Evolutionary conservation across 2,113 vertebrate genomes (phyloP).

Genomic region (Dolichallabes microphthalmus): DNA sequence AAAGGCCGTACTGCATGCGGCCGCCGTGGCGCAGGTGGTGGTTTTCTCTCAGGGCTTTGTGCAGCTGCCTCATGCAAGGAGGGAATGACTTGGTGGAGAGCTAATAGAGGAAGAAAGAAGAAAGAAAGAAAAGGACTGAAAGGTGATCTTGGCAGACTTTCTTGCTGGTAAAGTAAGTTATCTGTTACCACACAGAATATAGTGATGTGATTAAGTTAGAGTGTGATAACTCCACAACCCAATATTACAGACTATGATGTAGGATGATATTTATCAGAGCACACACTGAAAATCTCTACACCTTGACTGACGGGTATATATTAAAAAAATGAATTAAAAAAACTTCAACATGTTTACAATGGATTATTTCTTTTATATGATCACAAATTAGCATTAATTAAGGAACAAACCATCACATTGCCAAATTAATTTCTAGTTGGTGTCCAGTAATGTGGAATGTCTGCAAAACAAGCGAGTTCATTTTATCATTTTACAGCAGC

Average conservation of each 20-base stretch:
- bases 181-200: neutral
- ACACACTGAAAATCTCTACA: neutral
- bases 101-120: constrained; percentile 61
- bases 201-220: neutral
- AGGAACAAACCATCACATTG: neutral
- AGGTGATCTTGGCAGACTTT: neutral
- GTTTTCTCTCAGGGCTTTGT: constrained; percentile 83
- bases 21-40: constrained; percentile 95
- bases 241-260: neutral
- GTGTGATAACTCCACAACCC: neutral
- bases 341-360: neutral
- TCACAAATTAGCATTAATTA: neutral
- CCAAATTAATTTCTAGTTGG: neutral
- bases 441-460: neutral
- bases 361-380: neutral
- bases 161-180: neutral
- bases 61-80: constrained; percentile 91
- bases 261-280: neutral
- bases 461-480: neutral
- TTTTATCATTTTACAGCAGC: neutral
- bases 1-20: constrained; percentile 95
- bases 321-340: too few species aligned
- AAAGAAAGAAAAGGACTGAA: constrained; percentile 9
- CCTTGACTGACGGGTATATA: neutral
- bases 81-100: constrained; percentile 89